Conservation (phyloP, 2,797 vertebrate genomes). For the Thaleichthys pacificus region DNA sequence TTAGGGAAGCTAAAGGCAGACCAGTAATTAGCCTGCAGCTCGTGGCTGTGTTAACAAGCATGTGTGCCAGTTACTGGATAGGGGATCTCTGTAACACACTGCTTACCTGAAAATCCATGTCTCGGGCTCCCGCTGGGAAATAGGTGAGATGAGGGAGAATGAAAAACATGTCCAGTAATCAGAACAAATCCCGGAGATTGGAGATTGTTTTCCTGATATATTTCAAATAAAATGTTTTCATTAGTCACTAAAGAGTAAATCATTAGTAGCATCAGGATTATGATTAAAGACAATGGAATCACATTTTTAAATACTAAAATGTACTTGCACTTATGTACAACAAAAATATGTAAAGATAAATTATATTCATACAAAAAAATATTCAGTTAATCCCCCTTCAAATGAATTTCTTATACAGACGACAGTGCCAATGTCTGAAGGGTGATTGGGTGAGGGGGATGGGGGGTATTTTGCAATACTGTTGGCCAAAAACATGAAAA, state of each 20-base stretch:
- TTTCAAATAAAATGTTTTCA: not conserved
- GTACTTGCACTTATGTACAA: not conserved
- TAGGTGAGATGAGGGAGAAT: not conserved
- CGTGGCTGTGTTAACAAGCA: constrained; percentile 49
- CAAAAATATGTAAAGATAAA: not conserved
- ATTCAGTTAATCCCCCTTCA: constrained; percentile 10
- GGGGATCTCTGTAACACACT: constrained; percentile 38
- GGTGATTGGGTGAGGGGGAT: constrained; percentile 10
- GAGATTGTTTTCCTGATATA: not conserved
- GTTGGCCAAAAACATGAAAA: constrained; percentile 11
- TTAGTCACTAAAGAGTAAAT: not conserved
- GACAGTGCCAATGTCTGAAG: constrained; percentile 1
- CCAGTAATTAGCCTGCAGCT: constrained; percentile 63
- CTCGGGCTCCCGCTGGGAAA: constrained; percentile 44
- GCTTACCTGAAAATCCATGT: constrained; percentile 45
- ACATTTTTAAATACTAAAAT: not conserved
- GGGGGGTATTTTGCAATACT: constrained; percentile 24
- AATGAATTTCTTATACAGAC: constrained; percentile 34
- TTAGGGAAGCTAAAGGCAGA: constrained; percentile 59
- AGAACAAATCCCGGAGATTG: not conserved
- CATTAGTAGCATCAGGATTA: not conserved
- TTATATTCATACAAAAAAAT: not conserved
- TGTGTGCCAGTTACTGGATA: constrained; percentile 34
- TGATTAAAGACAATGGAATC: not conserved
- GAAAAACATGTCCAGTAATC: not conserved